These are phyloP conservation scores for Chloroceryle amazona DNA, from an alignment of 2,797 vertebrate genomes.

Conservation along the genomic window DNA sequence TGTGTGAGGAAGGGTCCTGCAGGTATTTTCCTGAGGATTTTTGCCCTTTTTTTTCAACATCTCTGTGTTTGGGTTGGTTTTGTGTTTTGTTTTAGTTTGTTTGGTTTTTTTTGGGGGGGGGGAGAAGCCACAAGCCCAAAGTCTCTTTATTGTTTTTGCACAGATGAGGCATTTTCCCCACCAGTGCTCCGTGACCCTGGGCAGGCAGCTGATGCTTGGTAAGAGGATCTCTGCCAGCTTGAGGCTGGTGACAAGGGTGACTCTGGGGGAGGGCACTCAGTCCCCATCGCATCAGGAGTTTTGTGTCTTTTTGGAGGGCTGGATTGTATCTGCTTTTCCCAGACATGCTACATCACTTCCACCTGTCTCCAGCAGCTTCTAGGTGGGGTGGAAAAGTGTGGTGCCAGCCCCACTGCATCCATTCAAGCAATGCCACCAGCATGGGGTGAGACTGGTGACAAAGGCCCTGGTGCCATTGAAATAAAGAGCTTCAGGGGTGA, in stretches of 20 bases:
- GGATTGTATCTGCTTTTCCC: not conserved
- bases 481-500: not conserved
- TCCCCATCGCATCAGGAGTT: not conserved
- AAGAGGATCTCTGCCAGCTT: not conserved
- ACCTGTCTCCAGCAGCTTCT: accelerated
- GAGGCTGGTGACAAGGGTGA: not conserved
- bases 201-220: not conserved
- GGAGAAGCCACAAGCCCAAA: not conserved
- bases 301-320: not conserved
- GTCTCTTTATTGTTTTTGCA: not conserved
- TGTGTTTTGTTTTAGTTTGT: no score
- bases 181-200: not conserved
- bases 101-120: no score
- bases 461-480: not conserved
- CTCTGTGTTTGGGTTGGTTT: not conserved
- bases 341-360: not conserved
- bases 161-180: not conserved
- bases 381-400: not conserved
- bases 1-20: accelerated
- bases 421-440: not conserved
- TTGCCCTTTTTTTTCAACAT: not conserved
- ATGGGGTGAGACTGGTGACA: not conserved
- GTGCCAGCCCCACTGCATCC: not conserved
- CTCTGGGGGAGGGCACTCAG: not conserved
- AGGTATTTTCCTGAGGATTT: not conserved